Evolutionary conservation across 2,113 vertebrate species (phyloP), one percentile per base, ranked within the genome.

Genomic region (Dermatemys mawii): DNA sequence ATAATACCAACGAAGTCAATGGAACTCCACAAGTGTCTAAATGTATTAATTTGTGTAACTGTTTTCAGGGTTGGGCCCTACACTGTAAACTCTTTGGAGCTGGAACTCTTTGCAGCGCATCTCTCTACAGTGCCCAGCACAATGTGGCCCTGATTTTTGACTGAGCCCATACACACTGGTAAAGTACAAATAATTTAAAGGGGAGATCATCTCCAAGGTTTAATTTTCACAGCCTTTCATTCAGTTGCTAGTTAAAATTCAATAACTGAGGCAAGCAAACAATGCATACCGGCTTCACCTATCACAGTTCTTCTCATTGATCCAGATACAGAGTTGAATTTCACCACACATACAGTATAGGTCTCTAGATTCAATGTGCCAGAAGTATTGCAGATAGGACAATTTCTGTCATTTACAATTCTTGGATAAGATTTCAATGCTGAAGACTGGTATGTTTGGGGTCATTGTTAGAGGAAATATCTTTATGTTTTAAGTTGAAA

Each of bases 161-260:
- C 70, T 60, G 79, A 11, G 12, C 8, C 81, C 12, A 94, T 4
- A 60, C 83, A 38, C 51, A 8, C 3, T 6, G 41, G 27, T 50
- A 21, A 21, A n/a, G 2, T 89, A 21, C 0, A 38, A 29, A 1
- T 10, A 8, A 3, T 79, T 13, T 0, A 8, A 0, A 22, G 89
- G 51, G n/a, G 1, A 0, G 27, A 81, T 78, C 8, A 55, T 4
- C 41, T 8, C 0, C 1, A 21, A 11, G 38, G 49, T 46, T 87
- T 19, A 53, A 2, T 75, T 14, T 53, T 94, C 83, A 50, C 13
- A 87, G 4, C 1, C 63, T 4, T 6, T 57, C 3, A 35, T 55
- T 60, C 55, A 29, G 12, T 41, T 67, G n/a, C 2, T 1, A 73
- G 54, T 57, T 4, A 4, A 81, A 51, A 16, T 78, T 24, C 63